Evolutionary conservation across 2,113 vertebrate genomes (phyloP).

Genomic region (Semicossyphus pulcher): DNA sequence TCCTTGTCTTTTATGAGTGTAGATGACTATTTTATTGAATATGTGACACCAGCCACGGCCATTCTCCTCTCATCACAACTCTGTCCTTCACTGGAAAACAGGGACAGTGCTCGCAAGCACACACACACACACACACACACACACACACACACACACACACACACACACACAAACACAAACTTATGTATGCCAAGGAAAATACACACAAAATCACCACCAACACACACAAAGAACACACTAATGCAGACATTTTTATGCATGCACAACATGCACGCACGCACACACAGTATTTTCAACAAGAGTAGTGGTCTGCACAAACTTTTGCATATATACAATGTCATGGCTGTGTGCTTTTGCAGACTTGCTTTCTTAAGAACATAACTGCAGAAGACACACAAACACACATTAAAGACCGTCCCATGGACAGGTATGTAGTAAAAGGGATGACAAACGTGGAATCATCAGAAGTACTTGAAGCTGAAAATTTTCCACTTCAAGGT

Average conservation of each 20-base stretch:
- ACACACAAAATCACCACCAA: not conserved
- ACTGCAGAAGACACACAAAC: too few relatives aligned
- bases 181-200: not conserved
- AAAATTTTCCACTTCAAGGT: too few relatives aligned
- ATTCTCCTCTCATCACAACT: constrained; percentile 59
- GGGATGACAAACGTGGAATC: too few relatives aligned
- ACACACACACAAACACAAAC: not conserved
- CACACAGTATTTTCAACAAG: not conserved
- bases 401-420: too few relatives aligned
- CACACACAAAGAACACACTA: not conserved
- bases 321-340: too few relatives aligned
- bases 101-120: constrained; percentile 15
- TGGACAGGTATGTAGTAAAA: too few relatives aligned
- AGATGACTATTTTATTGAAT: constrained; percentile 73
- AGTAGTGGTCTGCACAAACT: not conserved
- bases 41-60: constrained; percentile 65
- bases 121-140: constrained; percentile 7
- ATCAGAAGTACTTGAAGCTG: too few relatives aligned
- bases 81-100: constrained; percentile 63
- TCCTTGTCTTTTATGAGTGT: constrained; percentile 70
- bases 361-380: too few relatives aligned
- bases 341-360: too few relatives aligned
- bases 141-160: constrained; percentile 2
- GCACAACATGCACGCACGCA: not conserved
- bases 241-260: not conserved